These are phyloP conservation scores for Vombatus ursinus DNA, from an alignment of 2,113 vertebrate species.

Conservation along the genomic window DNA sequence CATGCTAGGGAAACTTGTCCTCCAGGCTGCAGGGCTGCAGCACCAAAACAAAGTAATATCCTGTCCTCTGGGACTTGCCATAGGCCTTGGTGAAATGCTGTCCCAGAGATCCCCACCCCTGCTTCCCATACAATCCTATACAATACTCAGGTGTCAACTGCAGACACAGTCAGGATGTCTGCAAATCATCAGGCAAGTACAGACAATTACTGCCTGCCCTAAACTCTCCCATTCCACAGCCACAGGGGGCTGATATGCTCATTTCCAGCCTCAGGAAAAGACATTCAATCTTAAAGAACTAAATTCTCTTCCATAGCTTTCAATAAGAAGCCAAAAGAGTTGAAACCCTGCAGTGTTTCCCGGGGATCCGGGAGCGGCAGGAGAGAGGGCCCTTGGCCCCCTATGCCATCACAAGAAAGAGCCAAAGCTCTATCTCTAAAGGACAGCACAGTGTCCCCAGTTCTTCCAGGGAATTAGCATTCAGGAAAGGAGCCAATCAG, in stretches of 20 bases:
- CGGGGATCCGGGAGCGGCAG: constrained; percentile 2
- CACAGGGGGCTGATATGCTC: neutral
- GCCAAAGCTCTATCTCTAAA: neutral
- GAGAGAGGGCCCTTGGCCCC: constrained; percentile 52
- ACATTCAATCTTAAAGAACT: neutral
- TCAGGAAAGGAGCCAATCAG: constrained; percentile 66
- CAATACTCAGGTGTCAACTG: neutral
- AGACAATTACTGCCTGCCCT: neutral
- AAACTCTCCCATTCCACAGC: neutral
- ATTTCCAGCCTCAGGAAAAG: neutral
- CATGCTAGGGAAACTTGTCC: neutral
- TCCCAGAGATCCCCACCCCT: neutral
- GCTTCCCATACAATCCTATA: neutral
- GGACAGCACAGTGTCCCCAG: constrained; percentile 44
- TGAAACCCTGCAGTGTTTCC: constrained; percentile 12
- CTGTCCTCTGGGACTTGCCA: neutral
- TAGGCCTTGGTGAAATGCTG: neutral
- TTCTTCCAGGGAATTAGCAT: constrained; percentile 75
- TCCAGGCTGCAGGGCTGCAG: neutral
- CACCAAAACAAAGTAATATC: neutral
- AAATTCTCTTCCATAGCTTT: neutral
- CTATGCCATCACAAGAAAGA: constrained; percentile 49
- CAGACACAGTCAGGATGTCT: neutral
- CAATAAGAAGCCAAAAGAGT: neutral
- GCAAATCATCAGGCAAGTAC: neutral